These are phyloP conservation scores for Brachyistius frenatus DNA, from an alignment of 2,113 vertebrate genomes.

Conservation along the genomic window DNA sequence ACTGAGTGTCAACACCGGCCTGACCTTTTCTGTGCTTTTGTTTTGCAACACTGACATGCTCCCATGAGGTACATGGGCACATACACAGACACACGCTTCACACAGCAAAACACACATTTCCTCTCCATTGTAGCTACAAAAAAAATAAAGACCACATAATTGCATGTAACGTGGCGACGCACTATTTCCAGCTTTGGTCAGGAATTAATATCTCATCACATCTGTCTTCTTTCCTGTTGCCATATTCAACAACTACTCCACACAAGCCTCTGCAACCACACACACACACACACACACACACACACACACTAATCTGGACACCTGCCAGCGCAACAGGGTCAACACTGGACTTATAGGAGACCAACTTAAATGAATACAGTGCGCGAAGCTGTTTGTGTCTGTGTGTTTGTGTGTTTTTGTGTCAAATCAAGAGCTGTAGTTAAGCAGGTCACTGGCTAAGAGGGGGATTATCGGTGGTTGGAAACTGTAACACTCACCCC, in stretches of 20 bases:
- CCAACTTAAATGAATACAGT: constrained; percentile 37
- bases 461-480: constrained; percentile 68
- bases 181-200: constrained; percentile 29
- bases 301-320: constrained; percentile 45
- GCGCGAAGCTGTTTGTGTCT: constrained; percentile 24
- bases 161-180: constrained; percentile 14
- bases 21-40: constrained; percentile 76
- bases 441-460: constrained; percentile 77
- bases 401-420: constrained; percentile 32
- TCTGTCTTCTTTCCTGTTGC: constrained; percentile 31
- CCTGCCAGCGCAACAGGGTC: constrained; percentile 44
- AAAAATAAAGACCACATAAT: not conserved
- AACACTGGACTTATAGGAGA: constrained; percentile 13
- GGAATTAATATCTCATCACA: constrained; percentile 64
- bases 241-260: constrained; percentile 38
- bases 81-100: not conserved
- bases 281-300: constrained; percentile 20
- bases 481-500: constrained; percentile 38
- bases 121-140: not conserved
- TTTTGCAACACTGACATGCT: constrained; percentile 56
- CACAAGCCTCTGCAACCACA: constrained; percentile 7
- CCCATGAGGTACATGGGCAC: constrained; percentile 25
- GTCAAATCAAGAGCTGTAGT: constrained; percentile 49
- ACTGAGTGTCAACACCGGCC: constrained; percentile 61
- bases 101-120: constrained; percentile 9